Percentiles rank a stretch among this genome's conserved stretches.
Conservation (phyloP, 2,797 vertebrate genomes). For the Trachops cirrhosus region DNA sequence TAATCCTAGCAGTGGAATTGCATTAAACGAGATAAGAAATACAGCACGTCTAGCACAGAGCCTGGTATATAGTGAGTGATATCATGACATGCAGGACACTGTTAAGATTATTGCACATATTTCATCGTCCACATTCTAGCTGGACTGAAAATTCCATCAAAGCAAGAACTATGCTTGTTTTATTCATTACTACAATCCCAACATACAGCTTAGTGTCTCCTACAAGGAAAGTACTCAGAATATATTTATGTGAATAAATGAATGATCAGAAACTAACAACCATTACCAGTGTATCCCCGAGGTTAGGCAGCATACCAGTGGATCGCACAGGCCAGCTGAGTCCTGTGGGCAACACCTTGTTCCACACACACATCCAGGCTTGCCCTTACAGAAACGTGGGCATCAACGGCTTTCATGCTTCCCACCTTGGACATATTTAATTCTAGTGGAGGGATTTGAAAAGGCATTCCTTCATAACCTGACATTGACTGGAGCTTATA, state of each 20-base stretch:
- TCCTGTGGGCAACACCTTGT: neutral
- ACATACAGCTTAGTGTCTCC: neutral
- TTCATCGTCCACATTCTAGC: neutral
- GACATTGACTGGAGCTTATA: neutral
- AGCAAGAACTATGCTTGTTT: neutral
- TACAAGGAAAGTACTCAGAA: neutral
- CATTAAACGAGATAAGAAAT: neutral
- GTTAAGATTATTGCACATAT: neutral
- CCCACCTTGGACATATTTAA: neutral
- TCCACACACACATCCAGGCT: neutral
- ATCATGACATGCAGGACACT: neutral
- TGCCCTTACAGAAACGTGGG: neutral
- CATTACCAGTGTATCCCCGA: neutral
- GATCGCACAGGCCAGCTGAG: neutral
- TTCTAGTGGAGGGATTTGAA: constrained; percentile 10
- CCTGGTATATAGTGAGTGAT: neutral
- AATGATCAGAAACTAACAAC: neutral
- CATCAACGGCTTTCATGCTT: neutral
- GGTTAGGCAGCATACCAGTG: neutral
- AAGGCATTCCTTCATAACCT: neutral
- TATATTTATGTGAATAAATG: neutral
- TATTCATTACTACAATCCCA: neutral
- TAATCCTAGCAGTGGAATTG: too few relatives aligned
- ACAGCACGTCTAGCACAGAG: neutral
- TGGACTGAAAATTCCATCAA: neutral